Percentiles rank a stretch among this genome's conserved stretches.
These are phyloP conservation scores for Tetramorium bicarinatum DNA, from an alignment of 2,888 invertebrate species.

Conservation along the genomic window DNA sequence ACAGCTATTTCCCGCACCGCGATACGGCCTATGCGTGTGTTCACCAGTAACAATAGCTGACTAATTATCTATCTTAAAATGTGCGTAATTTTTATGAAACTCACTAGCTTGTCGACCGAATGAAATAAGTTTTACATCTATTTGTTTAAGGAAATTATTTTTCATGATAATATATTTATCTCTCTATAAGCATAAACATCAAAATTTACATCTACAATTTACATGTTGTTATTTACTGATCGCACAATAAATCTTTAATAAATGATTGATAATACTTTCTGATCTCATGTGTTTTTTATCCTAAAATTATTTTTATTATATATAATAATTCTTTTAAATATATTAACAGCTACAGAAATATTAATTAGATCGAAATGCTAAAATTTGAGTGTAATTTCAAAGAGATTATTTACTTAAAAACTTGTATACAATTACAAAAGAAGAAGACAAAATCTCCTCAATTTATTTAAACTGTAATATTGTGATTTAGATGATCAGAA, in stretches of 20 bases:
- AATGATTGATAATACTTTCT: neutral
- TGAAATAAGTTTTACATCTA: conserved; percentile 9
- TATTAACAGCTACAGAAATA: neutral
- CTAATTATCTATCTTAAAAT: conserved; percentile 51
- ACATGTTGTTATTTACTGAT: conserved; percentile 12
- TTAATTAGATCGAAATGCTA: conserved; percentile 5
- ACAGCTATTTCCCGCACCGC: conserved; percentile 77
- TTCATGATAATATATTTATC: conserved; percentile 5
- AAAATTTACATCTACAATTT: neutral
- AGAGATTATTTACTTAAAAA: neutral
- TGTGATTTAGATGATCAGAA: neutral
- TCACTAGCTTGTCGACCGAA: neutral
- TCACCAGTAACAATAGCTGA: conserved; percentile 18
- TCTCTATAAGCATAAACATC: neutral
- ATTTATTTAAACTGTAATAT: neutral
- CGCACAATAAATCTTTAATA: neutral
- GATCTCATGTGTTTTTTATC: neutral
- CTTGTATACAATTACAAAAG: neutral
- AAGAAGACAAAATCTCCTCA: neutral
- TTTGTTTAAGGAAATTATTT: neutral
- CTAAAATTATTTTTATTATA: neutral
- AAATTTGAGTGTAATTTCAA: neutral
- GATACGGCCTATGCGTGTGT: conserved; percentile 28
- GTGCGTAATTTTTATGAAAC: conserved; percentile 21
- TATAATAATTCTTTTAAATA: neutral